Evolutionary conservation across 2,888 invertebrate species (phyloP), one percentile per base, ranked within the genome.

Genomic region (Tuta absoluta): DNA sequence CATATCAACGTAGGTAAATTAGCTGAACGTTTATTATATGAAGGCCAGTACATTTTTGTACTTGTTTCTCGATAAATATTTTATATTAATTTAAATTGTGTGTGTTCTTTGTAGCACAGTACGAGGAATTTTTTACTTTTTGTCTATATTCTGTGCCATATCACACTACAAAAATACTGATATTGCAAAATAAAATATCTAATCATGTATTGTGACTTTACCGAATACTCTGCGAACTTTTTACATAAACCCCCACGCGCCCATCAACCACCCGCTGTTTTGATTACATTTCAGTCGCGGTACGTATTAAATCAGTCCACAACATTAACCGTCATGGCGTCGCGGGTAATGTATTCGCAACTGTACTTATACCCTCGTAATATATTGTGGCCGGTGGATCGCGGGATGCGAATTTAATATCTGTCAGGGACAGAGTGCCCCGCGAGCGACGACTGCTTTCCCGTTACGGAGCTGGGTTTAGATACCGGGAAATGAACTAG

Each of bases 361-460:
- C 45, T 56, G 49, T 58, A n/a, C 28, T 45, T 19, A 57, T 65
- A 61, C 57, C 63, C 57, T 63, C 58, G 80, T 79, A 75, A 81
- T 85, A 87, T 84, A 87, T 83, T 79, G 86, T 81, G 86, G 85
- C 81, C 84, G 80, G 59, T 61, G 63, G 63, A 62, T 66, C 66
- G 66, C 63, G 83, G 74, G 84, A 88, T 86, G 85, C 81, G 88
- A 87, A 88, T 89, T 89, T 89, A 89, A 89, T 89, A 89, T 89
- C 87, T 89, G 89, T 89, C 89, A 89, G 81, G 75, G 77, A 65
- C 87, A 88, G 86, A 66, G 83, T 80, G 81, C 79, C 75, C 75
- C 77, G 69, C 75, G 71, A 72, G 75, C 70, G 70, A 71, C 61
- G 33, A 21, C 37, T 21, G 62, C 21, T 37, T 12, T 62, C 62